Evolutionary conservation across 2,797 vertebrate species (phyloP), one percentile per base, ranked within the genome.

Genomic region (Valencia hispanica): DNA sequence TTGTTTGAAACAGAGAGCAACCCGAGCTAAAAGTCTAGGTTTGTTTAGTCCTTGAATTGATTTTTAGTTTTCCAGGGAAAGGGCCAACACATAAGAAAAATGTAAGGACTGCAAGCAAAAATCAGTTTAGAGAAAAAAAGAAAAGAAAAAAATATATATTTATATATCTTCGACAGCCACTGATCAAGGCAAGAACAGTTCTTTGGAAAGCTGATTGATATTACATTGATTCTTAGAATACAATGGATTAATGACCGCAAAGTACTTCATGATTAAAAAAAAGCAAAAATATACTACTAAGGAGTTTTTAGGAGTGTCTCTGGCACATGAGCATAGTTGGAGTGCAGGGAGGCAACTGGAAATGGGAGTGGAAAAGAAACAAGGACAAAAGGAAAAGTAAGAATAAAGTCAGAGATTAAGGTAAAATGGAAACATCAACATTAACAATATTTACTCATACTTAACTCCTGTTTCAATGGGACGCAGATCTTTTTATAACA

Each of bases 261-360:
- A 80, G 80, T 45, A 0, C 70, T 27, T 87, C 87, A 88, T 91
- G 0, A 0, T 87, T 69, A 14, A 48, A 5, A n/a, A 68, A 74
- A 79, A 30, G 0, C 25, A 72, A 81, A 77, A 0, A 1, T 1
- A 53, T 18, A 61, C 34, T 25, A 25, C 0, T 51, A 4, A 36
- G 34, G 30, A 8, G 30, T 34, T 48, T 12, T 11, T 0, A 17
- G 48, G 53, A 73, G 73, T 66, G 50, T 36, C 22, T 68, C n/a
- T 12, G 20, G 61, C 32, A 69, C 61, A 72, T 80, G 72, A 73
- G 11, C n/a, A 61, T 78, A 89, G 80, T 80, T 77, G 72, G 74
- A 79, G 39, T 48, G 78, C 71, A 79, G 66, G 57, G 71, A 48
- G 25, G 27, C 6, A 32, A 27, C 74, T 70, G 11, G 8, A 74